Evolutionary conservation across 2,113 vertebrate genomes (phyloP), one percentile per base, ranked within the genome.

Genomic region (Vombatus ursinus): DNA sequence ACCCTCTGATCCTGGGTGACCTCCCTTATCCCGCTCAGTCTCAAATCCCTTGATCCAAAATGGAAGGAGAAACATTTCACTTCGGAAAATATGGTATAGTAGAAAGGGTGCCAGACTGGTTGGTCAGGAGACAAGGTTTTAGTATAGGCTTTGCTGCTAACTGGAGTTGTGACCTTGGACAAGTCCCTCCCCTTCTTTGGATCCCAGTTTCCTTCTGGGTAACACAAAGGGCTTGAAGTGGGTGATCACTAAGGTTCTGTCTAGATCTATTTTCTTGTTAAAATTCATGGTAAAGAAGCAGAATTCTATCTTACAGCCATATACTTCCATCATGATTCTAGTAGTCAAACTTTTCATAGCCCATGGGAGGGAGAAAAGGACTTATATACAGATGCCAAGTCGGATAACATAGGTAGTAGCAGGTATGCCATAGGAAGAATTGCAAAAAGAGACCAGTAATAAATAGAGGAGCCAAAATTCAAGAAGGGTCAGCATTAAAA

Each of bases 71-170:
- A 96, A 2, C 49, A 49, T 89, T 68, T 91, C 28, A 26, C 96
- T 57, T 26, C 53, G 50, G 50, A 95, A 94, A 93, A 11, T 2
- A 1, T 53, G 51, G 3, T 91, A 10, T 44, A 93, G 90, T 31
- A 89, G 91, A 92, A 31, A 92, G 12, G 23, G 8, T 37, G 49
- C 52, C 37, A 96, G 52, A 19, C 95, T 51, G 54, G 52, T 68
- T 50, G 91, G 37, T 96, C 44, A 89, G 61, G 84, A 14, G 91
- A 57, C 95, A 90, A 28, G 50, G 68, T 90, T 14, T 95, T 90
- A 54, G 16, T 94, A n/a, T 11, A 93, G 92, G 53, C 9, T 84
- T 37, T 8, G 84, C 24, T 19, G 61, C 50, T 57, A 94, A 26
- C 52, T 95, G 52, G 24, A 44, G 3, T 50, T 93, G 26, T 95